Evolutionary conservation across 2,113 vertebrate genomes (phyloP), one percentile per base, ranked within the genome.

Genomic region (Prietella phreatophila): DNA sequence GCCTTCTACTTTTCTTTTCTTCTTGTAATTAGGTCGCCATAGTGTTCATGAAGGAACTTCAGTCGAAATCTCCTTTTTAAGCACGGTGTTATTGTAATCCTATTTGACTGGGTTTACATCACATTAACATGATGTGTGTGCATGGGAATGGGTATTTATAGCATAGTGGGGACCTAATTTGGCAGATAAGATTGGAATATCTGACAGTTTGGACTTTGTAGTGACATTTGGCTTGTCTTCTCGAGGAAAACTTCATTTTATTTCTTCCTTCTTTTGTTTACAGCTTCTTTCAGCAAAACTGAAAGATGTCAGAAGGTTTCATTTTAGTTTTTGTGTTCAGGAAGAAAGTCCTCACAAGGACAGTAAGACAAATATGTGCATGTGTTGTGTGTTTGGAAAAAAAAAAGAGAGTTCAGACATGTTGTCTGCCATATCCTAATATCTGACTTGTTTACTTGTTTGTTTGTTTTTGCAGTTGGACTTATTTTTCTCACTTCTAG

Each of bases 391-490:
- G 79, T 83, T 84, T 6, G 13, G 11, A 0, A 8, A 22, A 61
- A 6, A 63, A 27, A 5, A 67, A 30, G 5, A 67, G 3, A 67
- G 27, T 67, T 67, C 63, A 67, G n/a, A 30, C 6, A 67, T 4
- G n/a, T 13, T 67, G 63, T 30, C 61, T 47, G 42, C 42, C 42
- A 65, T 4, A n/a, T 65, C 20, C 58, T 60, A 25, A 63, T 33
- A 7, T 19, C 6, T 3, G 8, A 25, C 25, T 42, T 42, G 36
- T 39, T 39, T 75, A 33, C 39, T 36, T 39, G 69, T 19, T 36
- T 73, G 84, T 91, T 89, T 92, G 90, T 87, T 86, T 83, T 86
- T 82, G 39, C 39, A 79, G 8, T 79, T 53, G 53, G 25, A 27
- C 39, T 47, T 10, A 76, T 47, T 76, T 71, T 75, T 75, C 71